Percentiles rank a stretch among this genome's conserved stretches.
Conservation (phyloP, 2,797 vertebrate species). For the Chaetophractus vellerosus region DNA sequence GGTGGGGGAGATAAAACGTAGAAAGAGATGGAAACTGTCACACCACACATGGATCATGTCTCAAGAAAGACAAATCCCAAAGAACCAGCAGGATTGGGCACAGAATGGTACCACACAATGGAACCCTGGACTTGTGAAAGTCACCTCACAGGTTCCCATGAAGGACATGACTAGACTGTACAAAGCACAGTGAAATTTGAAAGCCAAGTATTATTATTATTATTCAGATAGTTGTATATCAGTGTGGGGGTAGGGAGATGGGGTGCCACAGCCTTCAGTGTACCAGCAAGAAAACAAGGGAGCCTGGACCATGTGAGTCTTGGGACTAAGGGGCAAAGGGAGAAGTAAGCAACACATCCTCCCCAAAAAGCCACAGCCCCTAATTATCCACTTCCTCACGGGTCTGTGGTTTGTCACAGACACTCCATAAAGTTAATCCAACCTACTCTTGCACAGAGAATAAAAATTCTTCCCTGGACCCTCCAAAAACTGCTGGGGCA, state of each 20-base stretch:
- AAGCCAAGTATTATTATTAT: neutral
- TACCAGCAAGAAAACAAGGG: neutral
- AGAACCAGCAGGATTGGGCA: neutral
- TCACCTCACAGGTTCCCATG: rapidly evolving
- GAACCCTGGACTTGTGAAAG: neutral
- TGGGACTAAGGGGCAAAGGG: neutral
- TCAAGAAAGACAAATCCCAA: neutral
- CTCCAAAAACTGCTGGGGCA: neutral
- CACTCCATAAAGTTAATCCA: slow-evolving; percentile 76
- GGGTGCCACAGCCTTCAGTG: neutral
- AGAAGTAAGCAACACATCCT: neutral
- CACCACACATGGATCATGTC: neutral
- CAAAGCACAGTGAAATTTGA: neutral
- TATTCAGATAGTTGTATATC: neutral
- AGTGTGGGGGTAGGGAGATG: rapidly evolving
- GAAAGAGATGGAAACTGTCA: neutral
- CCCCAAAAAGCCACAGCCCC: neutral
- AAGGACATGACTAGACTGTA: neutral
- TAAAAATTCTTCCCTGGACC: slow-evolving; percentile 55
- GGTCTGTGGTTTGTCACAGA: slow-evolving; percentile 61
- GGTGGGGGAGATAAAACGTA: neutral
- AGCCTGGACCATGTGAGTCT: neutral
- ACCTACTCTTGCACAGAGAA: slow-evolving; percentile 10
- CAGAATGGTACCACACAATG: neutral
- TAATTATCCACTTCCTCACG: slow-evolving; percentile 46